These are phyloP conservation scores for Phocoena phocoena DNA, from an alignment of 2,113 vertebrate species.

Conservation along the genomic window DNA sequence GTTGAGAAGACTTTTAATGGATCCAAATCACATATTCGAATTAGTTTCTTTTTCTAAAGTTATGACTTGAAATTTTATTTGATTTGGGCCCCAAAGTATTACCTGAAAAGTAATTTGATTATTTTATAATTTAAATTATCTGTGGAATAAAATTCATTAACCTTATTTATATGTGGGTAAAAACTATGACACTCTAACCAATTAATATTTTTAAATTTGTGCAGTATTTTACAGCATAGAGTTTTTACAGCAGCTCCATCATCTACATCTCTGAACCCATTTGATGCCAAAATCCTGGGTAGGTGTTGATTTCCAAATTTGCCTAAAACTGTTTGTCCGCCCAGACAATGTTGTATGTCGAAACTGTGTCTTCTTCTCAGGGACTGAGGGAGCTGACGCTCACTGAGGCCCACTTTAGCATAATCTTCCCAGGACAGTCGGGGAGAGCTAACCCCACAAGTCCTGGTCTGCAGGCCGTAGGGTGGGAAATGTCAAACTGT, in stretches of 20 bases:
- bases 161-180: slow-evolving; percentile 71
- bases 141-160: slow-evolving; percentile 77
- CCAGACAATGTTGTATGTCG: neutral
- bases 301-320: neutral
- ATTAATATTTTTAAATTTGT: slow-evolving; percentile 33
- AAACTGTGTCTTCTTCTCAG: neutral
- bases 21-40: slow-evolving; percentile 84
- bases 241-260: neutral
- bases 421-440: neutral
- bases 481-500: neutral
- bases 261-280: neutral
- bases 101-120: slow-evolving; percentile 79
- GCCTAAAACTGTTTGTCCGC: neutral
- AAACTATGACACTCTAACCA: slow-evolving; percentile 75
- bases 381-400: neutral
- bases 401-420: neutral
- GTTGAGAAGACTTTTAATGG: slow-evolving; percentile 83
- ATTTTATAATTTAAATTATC: slow-evolving; percentile 77
- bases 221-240: neutral
- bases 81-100: slow-evolving; percentile 77
- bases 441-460: neutral
- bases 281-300: neutral
- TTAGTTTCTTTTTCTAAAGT: slow-evolving; percentile 80
- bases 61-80: slow-evolving; percentile 82
- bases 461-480: neutral